Conservation (phyloP, 37 sponge, comb jelly and placozoan genomes). For the Trichoplax adhaerens region DNA sequence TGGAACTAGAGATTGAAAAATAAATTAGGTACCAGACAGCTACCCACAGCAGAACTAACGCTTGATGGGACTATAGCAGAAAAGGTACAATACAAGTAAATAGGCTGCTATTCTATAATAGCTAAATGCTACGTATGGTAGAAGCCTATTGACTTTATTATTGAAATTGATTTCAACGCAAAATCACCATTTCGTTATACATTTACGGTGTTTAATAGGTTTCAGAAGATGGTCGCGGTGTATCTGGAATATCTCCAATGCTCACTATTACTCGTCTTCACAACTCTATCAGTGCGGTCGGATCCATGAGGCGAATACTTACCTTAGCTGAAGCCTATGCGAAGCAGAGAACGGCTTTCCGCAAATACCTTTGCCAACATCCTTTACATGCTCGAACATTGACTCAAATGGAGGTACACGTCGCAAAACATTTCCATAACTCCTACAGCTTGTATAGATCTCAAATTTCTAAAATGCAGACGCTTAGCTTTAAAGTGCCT, state of each 20-base stretch:
- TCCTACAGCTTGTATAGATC: too few relatives aligned
- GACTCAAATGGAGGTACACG: conserved; percentile 53
- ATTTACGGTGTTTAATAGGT: conserved; percentile 11
- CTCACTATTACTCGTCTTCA: conserved; percentile 76
- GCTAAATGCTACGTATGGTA: conserved; percentile 9
- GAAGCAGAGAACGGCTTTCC: conserved; percentile 52
- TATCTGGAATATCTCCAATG: conserved; percentile 58
- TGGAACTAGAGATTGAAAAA: conserved; percentile 42
- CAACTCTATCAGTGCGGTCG: conserved; percentile 55
- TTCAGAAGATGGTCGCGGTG: conserved; percentile 38
- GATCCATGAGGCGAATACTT: conserved; percentile 53
- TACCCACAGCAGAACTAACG: conserved; percentile 87
- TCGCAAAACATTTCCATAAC: too few relatives aligned
- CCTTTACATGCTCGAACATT: conserved; percentile 71
- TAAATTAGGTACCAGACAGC: conserved; percentile 88
- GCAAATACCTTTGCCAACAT: conserved; percentile 31
- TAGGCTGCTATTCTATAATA: too few relatives aligned
- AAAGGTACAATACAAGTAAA: too few relatives aligned
- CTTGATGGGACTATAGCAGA: conserved; percentile 54
- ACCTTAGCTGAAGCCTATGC: conserved; percentile 56
- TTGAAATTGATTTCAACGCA: background rate
- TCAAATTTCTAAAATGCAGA: too few relatives aligned
- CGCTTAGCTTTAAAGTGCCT: too few relatives aligned
- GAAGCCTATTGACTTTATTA: conserved; percentile 1
- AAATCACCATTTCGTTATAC: background rate